Evolutionary conservation across 2,888 invertebrate species (phyloP), one percentile per base, ranked within the genome.

Genomic region (Blastobasis adustella): DNA sequence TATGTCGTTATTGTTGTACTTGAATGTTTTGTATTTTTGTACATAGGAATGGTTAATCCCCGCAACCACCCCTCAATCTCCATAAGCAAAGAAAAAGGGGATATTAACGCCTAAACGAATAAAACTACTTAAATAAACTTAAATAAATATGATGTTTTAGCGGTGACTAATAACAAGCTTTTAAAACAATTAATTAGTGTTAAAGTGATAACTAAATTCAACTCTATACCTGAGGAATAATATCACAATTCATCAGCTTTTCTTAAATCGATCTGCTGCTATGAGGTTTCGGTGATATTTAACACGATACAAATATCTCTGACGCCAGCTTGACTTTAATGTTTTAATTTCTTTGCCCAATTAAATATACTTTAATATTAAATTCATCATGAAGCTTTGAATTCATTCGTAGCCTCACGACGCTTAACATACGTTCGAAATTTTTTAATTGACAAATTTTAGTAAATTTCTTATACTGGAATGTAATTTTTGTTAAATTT

Each of bases 201-300:
- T 23, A 23, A 23, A 23, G 23, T 23, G 23, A 23, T 3, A 23
- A 23, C 23, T 23, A 23, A 23, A 23, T 23, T 23, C 23, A 23
- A 23, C 23, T 1, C 23, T 23, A 23, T 23, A 23, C 23, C 23
- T 23, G 3, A 23, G 23, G 23, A 23, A 23, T 23, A 23, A 23
- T 23, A 23, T 23, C 23, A 23, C 23, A 23, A 23, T 64, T 66
- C 65, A 71, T 76, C 74, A 69, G 69, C 73, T 74, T 75, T 63
- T 60, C 55, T 70, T 72, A 71, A 67, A 69, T 65, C 63, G 72
- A 71, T 69, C 63, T 23, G 71, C 73, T 72, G 59, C 70, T 75
- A 74, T 68, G 62, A 66, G 71, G 74, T 76, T 72, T 76, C 76
- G 79, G 79, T 79, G 73, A 73, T 71, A 65, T 61, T 63, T 71